Percentiles rank a stretch among this genome's conserved stretches.
Evolutionary conservation across 2,113 vertebrate genomes (phyloP).

Genomic region (Hyperopisus bebe): DNA sequence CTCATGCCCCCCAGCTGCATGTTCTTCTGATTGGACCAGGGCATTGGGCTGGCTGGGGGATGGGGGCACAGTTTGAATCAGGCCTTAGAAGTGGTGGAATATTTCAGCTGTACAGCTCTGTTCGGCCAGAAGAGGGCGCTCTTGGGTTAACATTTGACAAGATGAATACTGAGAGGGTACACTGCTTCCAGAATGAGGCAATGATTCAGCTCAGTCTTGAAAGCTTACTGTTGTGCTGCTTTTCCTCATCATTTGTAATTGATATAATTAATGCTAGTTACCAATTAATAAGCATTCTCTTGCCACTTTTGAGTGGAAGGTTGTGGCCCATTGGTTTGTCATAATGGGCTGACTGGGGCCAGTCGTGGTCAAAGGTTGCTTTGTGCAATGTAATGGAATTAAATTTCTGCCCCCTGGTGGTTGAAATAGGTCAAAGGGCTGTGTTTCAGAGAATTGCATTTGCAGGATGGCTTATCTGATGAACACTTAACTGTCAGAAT

Average conservation of each 20-base stretch:
- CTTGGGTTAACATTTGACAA: background rate
- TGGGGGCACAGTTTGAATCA: background rate
- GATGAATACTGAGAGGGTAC: background rate
- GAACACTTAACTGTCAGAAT: background rate
- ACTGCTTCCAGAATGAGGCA: background rate
- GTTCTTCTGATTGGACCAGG: background rate
- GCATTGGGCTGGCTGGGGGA: background rate
- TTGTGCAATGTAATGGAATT: background rate
- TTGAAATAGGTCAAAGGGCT: background rate
- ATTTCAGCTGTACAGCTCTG: background rate
- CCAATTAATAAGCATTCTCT: background rate
- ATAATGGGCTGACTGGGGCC: background rate
- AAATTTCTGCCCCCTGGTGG: background rate
- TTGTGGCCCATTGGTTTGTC: background rate
- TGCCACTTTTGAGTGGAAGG: background rate
- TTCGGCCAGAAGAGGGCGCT: background rate
- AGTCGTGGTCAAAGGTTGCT: background rate
- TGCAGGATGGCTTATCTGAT: background rate
- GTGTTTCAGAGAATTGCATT: background rate
- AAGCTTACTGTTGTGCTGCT: background rate
- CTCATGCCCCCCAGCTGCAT: background rate
- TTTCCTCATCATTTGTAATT: background rate
- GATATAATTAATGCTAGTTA: background rate
- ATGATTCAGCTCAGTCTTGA: background rate
- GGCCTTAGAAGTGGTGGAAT: background rate